Base-by-base conservation (phyloP, 2,888 invertebrate genomes). In the Conops quadrifasciatus region DNA sequence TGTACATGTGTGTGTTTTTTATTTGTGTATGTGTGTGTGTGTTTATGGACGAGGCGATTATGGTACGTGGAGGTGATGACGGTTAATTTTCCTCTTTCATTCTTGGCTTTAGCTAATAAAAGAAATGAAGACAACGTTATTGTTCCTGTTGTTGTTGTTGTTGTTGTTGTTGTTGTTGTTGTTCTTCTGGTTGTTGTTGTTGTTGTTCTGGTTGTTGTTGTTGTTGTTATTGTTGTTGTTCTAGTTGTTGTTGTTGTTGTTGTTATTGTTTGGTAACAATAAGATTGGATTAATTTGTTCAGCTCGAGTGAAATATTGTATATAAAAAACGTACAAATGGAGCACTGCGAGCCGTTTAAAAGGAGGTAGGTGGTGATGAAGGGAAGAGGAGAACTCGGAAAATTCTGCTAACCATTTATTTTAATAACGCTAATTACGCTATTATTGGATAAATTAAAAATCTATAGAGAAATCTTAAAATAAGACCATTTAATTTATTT, bases 21-120 rank as follows among this genome's bases (percentile, higher is more conserved):
- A n/a, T n/a, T n/a, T 26, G 43, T 43, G 43, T 43, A 16, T 43
- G 60, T n/a, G 43, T n/a, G 21, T 19, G 43, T 16, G 56, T 21
- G 56, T 67, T 36, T 56, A 21, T 30, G 58, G 15, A 26, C 1
- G 16, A 47, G 60, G 36, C 21, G 51, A 68, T 68, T 74, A 76
- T 75, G 72, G 73, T 73, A 75, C 75, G 76, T 75, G 75, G 75
- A 78, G 77, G 78, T 78, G 78, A 77, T 77, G 76, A 75, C 76
- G 76, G 74, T 77, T 75, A 77, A 71, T 58, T 74, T 76, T 75
- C 70, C 74, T 36, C 73, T 71, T 73, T 72, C 71, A 74, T 73
- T 69, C 73, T 68, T 58, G 26, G 53, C n/a, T 49, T 19, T 43
- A 9, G 19, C 36, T 30, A 13, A 58, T 15, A 26, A 15, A 45